Conservation (phyloP, 2,113 vertebrate genomes). For the Lamprologus speciosus region DNA sequence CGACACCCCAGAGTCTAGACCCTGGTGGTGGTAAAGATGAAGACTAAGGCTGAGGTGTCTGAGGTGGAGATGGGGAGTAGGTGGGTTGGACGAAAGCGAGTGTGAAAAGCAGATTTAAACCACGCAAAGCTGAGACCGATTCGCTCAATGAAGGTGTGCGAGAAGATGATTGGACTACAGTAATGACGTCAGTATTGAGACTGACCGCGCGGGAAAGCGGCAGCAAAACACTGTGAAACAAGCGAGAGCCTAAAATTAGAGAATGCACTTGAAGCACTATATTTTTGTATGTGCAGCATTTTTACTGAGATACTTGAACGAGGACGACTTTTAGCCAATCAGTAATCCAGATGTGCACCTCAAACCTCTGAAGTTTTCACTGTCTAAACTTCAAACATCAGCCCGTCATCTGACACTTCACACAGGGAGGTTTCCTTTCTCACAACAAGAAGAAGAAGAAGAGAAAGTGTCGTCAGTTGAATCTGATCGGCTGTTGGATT, state of each 20-base stretch:
- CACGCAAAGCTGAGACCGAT: neutral
- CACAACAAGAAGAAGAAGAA: neutral
- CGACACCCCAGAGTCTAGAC: neutral
- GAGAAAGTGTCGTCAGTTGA: neutral
- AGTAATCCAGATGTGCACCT: rapidly evolving
- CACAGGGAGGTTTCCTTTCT: neutral
- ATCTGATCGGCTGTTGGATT: neutral
- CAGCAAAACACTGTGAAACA: neutral
- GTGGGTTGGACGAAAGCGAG: neutral
- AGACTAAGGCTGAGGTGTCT: neutral
- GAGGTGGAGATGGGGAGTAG: neutral
- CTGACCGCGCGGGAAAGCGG: neutral
- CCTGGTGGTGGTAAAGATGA: neutral
- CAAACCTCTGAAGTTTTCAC: neutral
- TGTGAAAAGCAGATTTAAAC: neutral
- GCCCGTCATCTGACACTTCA: neutral
- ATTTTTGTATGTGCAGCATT: neutral
- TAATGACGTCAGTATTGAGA: neutral
- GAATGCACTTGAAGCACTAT: neutral
- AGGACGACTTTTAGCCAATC: neutral
- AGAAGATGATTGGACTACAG: neutral
- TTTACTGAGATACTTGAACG: neutral
- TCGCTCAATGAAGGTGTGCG: neutral
- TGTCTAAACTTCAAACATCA: neutral
- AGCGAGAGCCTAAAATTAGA: neutral